Evolutionary conservation across 2,797 vertebrate species (phyloP).

Genomic region (Trachops cirrhosus): DNA sequence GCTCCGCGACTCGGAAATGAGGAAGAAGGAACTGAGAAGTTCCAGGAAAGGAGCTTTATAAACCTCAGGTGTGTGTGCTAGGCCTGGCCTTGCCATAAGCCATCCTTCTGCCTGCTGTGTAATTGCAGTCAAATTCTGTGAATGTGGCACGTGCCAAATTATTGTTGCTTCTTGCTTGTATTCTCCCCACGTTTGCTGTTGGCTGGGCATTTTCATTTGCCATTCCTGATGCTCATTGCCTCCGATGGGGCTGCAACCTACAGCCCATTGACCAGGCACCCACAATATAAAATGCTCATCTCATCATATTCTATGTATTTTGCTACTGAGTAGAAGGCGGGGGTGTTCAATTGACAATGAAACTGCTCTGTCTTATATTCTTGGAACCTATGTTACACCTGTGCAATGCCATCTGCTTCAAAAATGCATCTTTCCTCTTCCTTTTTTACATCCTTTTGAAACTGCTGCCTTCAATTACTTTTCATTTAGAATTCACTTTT

Average conservation of each 20-base stretch:
- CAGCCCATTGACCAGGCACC: neutral
- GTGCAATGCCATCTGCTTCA: neutral
- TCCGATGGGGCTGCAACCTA: neutral
- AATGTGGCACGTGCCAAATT: neutral
- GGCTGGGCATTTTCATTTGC: neutral
- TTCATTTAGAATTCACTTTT: conserved; percentile 10
- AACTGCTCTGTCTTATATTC: neutral
- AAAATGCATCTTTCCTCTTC: neutral
- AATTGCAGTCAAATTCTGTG: neutral
- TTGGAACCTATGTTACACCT: neutral
- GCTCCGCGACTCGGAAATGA: neutral
- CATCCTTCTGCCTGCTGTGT: neutral
- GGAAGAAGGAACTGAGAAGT: neutral
- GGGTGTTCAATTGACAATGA: neutral
- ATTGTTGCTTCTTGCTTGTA: neutral
- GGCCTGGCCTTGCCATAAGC: neutral
- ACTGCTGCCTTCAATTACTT: conserved; percentile 33
- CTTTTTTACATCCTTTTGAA: neutral
- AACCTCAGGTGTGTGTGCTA: neutral
- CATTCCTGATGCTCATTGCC: neutral
- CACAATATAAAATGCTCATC: neutral
- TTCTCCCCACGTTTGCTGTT: neutral
- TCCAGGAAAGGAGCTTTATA: neutral
- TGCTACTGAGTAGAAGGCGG: neutral
- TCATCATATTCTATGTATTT: neutral